phyloP scores from a whole-genome alignment of 2,797 vertebrate genomes.

The Menidia menidia region DNA sequence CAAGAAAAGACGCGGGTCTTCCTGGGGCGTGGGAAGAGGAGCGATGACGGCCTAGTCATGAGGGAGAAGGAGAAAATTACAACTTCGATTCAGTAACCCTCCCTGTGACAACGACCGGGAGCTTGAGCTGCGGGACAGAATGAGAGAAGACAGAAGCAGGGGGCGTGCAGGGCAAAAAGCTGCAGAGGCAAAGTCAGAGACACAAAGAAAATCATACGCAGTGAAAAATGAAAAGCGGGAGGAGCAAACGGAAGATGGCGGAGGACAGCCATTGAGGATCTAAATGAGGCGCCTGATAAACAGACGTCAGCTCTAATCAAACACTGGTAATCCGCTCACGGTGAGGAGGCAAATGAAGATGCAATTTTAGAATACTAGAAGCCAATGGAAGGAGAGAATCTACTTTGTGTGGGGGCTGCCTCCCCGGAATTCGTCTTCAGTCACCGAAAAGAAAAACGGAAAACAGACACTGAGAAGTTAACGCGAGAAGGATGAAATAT shows the following conservation, averaged over 20 bases:
- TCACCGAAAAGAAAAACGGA: no score
- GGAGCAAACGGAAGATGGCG: neutral
- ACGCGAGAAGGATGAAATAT: no score
- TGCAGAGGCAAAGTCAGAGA: constrained; percentile 1
- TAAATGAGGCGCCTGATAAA: constrained; percentile 1
- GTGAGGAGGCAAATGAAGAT: constrained; percentile 3
- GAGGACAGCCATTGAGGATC: neutral
- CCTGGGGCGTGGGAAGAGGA: neutral
- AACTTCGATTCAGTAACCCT: constrained; percentile 11
- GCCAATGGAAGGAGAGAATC: neutral
- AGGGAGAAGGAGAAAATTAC: constrained; percentile 17
- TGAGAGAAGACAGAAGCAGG: constrained; percentile 14
- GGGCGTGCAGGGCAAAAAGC: neutral
- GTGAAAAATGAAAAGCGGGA: neutral
- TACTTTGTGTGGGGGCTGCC: neutral
- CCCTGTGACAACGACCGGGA: neutral
- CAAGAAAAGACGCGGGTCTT: neutral
- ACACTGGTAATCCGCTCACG: neutral
- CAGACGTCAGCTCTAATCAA: neutral
- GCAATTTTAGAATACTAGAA: neutral
- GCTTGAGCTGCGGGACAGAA: neutral
- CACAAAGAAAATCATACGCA: constrained; percentile 18
- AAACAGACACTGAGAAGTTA: no score
- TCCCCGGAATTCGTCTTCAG: no score
- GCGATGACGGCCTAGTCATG: constrained; percentile 1